Conservation (phyloP, 2,888 invertebrate species). For the Sialis fuliginosa region DNA sequence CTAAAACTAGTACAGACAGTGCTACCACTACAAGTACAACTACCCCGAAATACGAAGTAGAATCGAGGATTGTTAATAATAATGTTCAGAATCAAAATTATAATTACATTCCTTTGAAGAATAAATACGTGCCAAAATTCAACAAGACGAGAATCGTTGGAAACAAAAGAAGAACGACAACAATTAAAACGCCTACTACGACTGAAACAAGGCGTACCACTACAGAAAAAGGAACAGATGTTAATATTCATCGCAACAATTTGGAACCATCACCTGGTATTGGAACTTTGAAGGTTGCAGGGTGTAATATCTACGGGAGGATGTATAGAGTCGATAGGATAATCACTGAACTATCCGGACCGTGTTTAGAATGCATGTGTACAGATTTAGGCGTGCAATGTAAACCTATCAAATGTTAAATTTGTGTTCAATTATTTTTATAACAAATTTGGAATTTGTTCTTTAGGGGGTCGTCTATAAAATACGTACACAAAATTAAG, state of each 20-base stretch:
- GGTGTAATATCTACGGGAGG: constrained; percentile 77
- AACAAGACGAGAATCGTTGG: not conserved
- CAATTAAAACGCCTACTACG: constrained; percentile 8
- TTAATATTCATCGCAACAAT: constrained; percentile 11
- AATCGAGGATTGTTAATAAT: constrained; percentile 2
- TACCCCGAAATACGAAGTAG: constrained; percentile 3
- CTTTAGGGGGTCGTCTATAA: not conserved
- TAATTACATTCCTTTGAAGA: not conserved
- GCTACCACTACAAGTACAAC: constrained; percentile 8
- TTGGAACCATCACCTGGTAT: constrained; percentile 21
- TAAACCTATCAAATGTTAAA: constrained; percentile 40
- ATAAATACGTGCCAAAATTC: not conserved
- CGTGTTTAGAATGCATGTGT: constrained; percentile 72
- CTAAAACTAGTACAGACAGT: not conserved
- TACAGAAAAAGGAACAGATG: constrained; percentile 7
- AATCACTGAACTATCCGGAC: constrained; percentile 64
- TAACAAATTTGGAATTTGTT: not conserved
- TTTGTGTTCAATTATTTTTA: not conserved
- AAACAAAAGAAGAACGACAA: not conserved
- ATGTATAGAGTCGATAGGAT: constrained; percentile 74
- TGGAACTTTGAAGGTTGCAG: constrained; percentile 57
- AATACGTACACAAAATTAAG: too few relatives aligned
- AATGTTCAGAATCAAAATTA: not conserved
- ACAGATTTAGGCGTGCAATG: constrained; percentile 77
- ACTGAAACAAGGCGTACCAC: constrained; percentile 6